phyloP scores from a whole-genome alignment of 1,140 invertebrate genomes.

The Ips nitidus region DNA sequence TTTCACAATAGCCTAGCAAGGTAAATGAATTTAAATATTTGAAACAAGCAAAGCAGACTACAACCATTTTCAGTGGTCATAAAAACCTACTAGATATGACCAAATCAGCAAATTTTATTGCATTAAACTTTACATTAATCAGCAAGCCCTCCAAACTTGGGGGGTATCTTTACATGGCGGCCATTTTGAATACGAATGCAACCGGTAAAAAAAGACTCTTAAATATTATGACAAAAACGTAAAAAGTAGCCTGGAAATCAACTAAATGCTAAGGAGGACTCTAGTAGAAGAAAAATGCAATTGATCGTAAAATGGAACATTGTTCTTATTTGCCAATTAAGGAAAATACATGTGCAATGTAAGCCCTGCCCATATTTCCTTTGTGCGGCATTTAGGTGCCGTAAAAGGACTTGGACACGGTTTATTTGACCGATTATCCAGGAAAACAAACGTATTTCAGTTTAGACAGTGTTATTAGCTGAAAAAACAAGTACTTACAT shows the following conservation, averaged over 20 bases:
- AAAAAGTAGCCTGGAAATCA: too few species aligned
- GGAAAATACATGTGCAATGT: background rate
- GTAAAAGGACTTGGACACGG: background rate
- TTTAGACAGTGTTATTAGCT: background rate
- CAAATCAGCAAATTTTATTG: background rate
- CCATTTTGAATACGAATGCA: slow-evolving; percentile 14
- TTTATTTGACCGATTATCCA: background rate
- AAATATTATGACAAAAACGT: too few species aligned
- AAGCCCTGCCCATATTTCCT: slow-evolving; percentile 20
- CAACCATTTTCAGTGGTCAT: too few species aligned
- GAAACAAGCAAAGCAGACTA: too few species aligned
- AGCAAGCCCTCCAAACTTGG: background rate
- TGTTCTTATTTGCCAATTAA: too few species aligned
- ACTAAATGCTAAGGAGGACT: too few species aligned
- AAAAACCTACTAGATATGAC: background rate
- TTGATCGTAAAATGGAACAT: too few species aligned
- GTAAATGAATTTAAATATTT: too few species aligned
- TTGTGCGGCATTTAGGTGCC: background rate
- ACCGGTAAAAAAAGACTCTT: slow-evolving; percentile 2
- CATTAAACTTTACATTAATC: background rate
- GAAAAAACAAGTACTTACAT: slow-evolving; percentile 67
- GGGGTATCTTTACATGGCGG: slow-evolving; percentile 1
- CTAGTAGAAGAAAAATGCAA: too few species aligned
- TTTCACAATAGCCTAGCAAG: too few species aligned
- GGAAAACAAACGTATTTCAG: background rate